Evolutionary conservation across 2,888 invertebrate species (phyloP).

Genomic region (Acrocera orbiculus): DNA sequence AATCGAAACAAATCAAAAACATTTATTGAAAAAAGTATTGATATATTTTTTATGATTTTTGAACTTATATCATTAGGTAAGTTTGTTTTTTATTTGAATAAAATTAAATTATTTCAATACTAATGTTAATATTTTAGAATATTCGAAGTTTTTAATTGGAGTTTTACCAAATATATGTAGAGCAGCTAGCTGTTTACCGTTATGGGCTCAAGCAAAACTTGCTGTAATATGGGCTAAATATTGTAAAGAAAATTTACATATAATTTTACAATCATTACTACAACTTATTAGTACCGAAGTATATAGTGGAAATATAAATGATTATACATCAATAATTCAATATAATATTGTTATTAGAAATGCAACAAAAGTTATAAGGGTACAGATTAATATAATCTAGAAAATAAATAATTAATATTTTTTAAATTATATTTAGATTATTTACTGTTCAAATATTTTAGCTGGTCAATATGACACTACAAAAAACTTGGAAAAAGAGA

Average conservation of each 20-base stretch:
- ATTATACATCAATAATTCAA: conserved; percentile 60
- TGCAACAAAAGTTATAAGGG: conserved; percentile 78
- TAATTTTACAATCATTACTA: conserved; percentile 60
- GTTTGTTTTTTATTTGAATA: conserved; percentile 6
- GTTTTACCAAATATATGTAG: conserved; percentile 63
- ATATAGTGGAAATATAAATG: conserved; percentile 53
- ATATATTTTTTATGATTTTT: conserved; percentile 53
- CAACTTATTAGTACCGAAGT: conserved; percentile 76
- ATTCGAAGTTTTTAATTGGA: conserved; percentile 65
- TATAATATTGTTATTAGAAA: conserved; percentile 70
- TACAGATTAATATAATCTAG: conserved; percentile 17
- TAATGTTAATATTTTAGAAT: conserved; percentile 27
- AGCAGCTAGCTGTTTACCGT: conserved; percentile 54
- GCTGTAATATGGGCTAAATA: conserved; percentile 64
- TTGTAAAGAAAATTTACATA: conserved; percentile 43
- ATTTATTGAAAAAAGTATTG: conserved; percentile 22
- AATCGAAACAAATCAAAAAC: conserved; percentile 12
- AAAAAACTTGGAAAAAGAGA: too few species aligned
- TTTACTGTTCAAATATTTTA: conserved; percentile 74
- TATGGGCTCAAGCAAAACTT: conserved; percentile 57
- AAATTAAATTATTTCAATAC: not conserved
- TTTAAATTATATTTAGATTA: conserved; percentile 36
- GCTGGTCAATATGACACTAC: conserved; percentile 61
- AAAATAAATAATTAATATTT: not conserved
- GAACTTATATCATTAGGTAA: conserved; percentile 56